Evolutionary conservation across 2,888 invertebrate species (phyloP).

Genomic region (Agrochola circellaris): DNA sequence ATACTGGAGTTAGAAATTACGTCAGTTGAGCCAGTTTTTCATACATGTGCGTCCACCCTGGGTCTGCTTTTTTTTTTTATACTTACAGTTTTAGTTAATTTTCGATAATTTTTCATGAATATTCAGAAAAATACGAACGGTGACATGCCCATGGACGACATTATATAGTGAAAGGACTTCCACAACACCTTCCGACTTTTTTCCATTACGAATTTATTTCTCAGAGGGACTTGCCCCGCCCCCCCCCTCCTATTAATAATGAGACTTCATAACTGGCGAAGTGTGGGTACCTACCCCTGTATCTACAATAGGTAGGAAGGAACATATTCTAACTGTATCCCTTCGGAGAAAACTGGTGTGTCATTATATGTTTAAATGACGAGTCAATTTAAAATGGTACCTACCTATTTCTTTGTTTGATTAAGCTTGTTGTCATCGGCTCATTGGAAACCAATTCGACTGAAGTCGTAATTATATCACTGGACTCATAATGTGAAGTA

Average conservation of each 20-base stretch:
- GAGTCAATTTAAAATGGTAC: neutral
- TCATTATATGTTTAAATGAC: neutral
- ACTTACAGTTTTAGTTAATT: too few relatives aligned
- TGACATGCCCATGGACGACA: too few relatives aligned
- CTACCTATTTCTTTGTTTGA: neutral
- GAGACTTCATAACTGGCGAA: neutral
- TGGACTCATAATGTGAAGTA: constrained; percentile 5
- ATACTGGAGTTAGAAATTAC: too few relatives aligned
- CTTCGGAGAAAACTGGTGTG: neutral
- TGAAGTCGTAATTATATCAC: neutral
- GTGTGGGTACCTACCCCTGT: neutral
- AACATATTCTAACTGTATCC: neutral
- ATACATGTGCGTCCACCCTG: too few relatives aligned
- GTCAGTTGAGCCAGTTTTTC: too few relatives aligned
- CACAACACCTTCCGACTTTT: neutral
- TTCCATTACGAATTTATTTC: neutral
- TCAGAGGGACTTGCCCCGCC: too few relatives aligned
- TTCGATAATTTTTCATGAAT: too few relatives aligned
- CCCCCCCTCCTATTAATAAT: neutral
- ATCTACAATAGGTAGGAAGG: neutral
- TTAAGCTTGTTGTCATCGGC: neutral
- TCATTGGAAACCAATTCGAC: neutral
- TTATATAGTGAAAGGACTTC: too few relatives aligned
- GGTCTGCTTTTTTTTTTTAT: too few relatives aligned
- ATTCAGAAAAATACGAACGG: too few relatives aligned